Evolutionary conservation across 2,888 invertebrate genomes (phyloP), one percentile per base, ranked within the genome.

Genomic region (Pachydiplax longipennis): DNA sequence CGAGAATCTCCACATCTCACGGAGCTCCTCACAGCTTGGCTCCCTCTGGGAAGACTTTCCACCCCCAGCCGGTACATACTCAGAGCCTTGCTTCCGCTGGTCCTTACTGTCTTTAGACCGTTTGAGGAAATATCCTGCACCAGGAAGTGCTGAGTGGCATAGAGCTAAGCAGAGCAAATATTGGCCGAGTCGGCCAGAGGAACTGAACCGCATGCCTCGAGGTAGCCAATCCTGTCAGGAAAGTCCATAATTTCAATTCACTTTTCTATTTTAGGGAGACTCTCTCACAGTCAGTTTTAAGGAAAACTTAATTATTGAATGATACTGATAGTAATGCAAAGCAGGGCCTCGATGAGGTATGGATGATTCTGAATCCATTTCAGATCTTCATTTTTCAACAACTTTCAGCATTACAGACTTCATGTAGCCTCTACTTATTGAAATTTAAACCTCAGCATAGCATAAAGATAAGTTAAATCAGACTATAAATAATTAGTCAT

Each of bases 1-100:
- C 25, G 97, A 98, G 94, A 98, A 97, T 94, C 97, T 96, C 98
- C 98, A 98, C 98, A 98, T 98, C 15, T 97, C 97, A 91, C 98
- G 96, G 90, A 98, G 95, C 93, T 98, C 97, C 92, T 98, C 97
- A 94, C 98, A 98, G 90, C 96, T 96, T 0, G 98, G 98, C 93
- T 98, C 98, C 92, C 95, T 95, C 80, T 91, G 90, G 58, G 90
- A 31, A 61, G 90, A 61, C 90, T 91, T 90, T 18, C 81, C 81
- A 13, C 92, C 90, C 91, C 91, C 91, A 53, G 91, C 90, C 91
- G 92, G 90, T 73, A 83, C 91, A 92, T 80, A 91, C 91, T 91
- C 91, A 81, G 92, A 58, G 91, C 91, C 91, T 18, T 90, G 58
- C 73, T 91, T 91, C 22, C 91, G 58, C 82, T 91, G 82, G n/a